Evolutionary conservation across 2,797 vertebrate species (phyloP), one percentile per base, ranked within the genome.

Genomic region (Sebastes steindachneri): DNA sequence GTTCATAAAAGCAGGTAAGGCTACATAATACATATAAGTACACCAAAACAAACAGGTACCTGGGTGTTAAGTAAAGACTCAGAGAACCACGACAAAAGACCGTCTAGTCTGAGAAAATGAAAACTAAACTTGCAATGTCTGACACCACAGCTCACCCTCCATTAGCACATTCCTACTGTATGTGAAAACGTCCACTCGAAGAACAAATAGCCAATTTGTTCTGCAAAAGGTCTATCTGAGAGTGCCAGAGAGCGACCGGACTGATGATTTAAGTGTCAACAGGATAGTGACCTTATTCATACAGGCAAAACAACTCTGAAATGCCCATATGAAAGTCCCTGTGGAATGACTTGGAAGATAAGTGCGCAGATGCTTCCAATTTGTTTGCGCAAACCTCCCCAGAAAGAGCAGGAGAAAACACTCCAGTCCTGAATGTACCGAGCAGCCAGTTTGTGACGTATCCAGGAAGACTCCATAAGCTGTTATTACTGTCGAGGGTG

Each of bases 401-500:
- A 69, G 17, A 17, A 45, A 66, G 23, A 57, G 4, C 17, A 11
- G 19, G 15, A 77, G 21, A 71, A 67, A 73, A 73, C 10, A 11
- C 28, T 58, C 14, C 2, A 41, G 19, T 7, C 37, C 23, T 62
- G 29, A 79, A 58, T 59, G 37, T 23, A 41, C 17, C 9, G 48
- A 69, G 69, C 11, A 69, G 69, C 11, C 4, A 7, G 12, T 76
- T 28, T 64, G 45, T 48, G 48, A 73, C 45, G 4, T 3, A 70
- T 57, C 73, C 25, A 66, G 12, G 25, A 59, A 73, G 53, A 57
- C 31, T 71, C 31, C 37, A 55, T 67, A 10, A 75, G 62, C 65
- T 70, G 35, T 70, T 81, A 79, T 79, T 76, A 82, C 67, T 25
- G 6, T 23, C 9, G 15, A 66, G 68, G 35, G 45, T 71, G 64